A percentile compares a stretch with the other conserved stretches of the same genome.
Evolutionary conservation across 2,797 vertebrate species (phyloP).

Genomic region (Eurystomus glaucurus): DNA sequence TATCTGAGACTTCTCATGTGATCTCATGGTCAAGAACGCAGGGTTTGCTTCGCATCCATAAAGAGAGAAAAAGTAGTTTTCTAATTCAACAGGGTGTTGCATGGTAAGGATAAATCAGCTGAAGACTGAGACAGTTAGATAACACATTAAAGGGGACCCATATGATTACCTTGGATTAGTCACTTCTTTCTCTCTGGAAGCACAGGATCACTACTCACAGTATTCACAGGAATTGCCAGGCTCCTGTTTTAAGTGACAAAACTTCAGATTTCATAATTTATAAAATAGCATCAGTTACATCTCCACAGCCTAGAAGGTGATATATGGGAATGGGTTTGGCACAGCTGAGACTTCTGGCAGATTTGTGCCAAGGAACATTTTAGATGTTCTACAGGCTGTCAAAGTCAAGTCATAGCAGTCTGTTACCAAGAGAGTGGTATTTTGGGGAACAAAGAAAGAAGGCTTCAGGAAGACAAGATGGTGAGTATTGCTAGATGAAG

Average conservation of each 20-base stretch:
- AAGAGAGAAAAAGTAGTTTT: slow-evolving; percentile 22
- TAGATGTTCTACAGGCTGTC: slow-evolving; percentile 29
- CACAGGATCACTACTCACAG: not conserved
- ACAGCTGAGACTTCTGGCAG: not conserved
- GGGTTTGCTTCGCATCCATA: slow-evolving; percentile 18
- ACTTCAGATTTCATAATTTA: not conserved
- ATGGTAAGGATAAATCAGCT: not conserved
- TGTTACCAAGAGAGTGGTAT: not conserved
- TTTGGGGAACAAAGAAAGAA: not conserved
- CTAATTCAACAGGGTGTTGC: not conserved
- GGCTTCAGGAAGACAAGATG: not conserved
- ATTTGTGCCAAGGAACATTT: slow-evolving; percentile 18
- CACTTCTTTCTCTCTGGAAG: not conserved
- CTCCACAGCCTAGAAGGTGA: not conserved
- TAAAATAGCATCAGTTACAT: not conserved
- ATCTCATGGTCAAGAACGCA: slow-evolving; percentile 3
- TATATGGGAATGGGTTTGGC: not conserved
- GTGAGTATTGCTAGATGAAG: not conserved
- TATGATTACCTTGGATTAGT: slow-evolving; percentile 14
- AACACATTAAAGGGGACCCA: not conserved
- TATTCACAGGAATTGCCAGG: not conserved
- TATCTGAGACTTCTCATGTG: slow-evolving; percentile 6
- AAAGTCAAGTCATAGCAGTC: not conserved
- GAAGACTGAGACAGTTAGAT: not conserved
- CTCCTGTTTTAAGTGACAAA: not conserved